Conservation (phyloP, 2,113 vertebrate genomes). For the Spilogale gracilis region DNA sequence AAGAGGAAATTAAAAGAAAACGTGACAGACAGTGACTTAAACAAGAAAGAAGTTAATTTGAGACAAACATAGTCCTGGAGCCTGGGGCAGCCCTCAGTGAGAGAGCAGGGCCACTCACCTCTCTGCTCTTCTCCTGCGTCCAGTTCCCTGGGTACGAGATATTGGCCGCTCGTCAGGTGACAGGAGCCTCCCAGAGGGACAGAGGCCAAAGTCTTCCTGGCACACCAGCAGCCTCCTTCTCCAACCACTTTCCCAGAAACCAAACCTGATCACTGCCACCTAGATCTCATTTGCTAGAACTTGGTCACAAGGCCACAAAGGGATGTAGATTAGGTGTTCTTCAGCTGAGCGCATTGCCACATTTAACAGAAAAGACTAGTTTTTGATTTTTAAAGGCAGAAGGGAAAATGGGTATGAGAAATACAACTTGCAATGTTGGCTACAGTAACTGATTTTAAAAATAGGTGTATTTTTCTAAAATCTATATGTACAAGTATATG, state of each 20-base stretch:
- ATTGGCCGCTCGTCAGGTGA: not conserved
- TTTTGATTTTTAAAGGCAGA: constrained; percentile 2
- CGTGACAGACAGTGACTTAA: not conserved
- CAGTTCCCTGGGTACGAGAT: not conserved
- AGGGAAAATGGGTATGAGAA: not conserved
- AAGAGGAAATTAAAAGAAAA: not conserved
- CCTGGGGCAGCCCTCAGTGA: not conserved
- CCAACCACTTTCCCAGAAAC: not conserved
- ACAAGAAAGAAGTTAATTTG: not conserved
- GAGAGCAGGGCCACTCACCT: not conserved
- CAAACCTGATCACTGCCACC: not conserved
- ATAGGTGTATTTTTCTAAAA: constrained; percentile 19
- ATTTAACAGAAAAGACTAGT: not conserved
- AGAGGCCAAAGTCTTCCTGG: not conserved
- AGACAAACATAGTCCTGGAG: constrained; percentile 1
- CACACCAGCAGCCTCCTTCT: not conserved
- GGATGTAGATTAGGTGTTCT: not conserved
- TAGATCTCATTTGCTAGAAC: not conserved
- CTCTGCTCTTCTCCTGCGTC: not conserved
- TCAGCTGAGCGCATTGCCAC: not conserved
- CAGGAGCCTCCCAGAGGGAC: not conserved
- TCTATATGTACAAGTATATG: not conserved
- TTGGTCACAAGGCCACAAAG: not conserved
- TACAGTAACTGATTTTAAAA: not conserved
- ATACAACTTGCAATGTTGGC: not conserved